Conservation (phyloP, 1,140 invertebrate species). For the Nasonia giraulti region DNA sequence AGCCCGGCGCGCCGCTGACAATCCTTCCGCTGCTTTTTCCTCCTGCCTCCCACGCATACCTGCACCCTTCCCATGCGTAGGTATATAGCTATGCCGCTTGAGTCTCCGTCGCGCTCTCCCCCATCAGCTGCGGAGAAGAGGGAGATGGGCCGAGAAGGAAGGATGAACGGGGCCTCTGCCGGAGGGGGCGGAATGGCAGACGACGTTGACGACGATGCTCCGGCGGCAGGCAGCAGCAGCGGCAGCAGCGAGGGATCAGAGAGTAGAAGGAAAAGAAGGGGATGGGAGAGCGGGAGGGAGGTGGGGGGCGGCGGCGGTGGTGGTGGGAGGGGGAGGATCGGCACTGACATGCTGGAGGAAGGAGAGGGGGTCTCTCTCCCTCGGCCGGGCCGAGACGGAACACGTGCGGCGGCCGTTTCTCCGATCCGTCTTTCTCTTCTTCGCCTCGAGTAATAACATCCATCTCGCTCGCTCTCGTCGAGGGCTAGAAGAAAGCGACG, state of each 20-base stretch:
- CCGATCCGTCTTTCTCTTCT: neutral
- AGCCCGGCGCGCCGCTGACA: neutral
- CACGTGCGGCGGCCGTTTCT: conserved; percentile 1
- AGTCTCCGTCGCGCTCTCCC: neutral
- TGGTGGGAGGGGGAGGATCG: conserved; percentile 50
- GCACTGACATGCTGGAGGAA: neutral
- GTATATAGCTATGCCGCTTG: neutral
- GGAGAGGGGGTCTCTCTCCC: conserved; percentile 2
- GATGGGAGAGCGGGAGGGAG: conserved; percentile 42
- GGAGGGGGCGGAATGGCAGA: neutral
- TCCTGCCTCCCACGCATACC: conserved; percentile 20
- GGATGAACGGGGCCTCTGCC: conserved; percentile 15
- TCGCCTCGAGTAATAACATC: neutral
- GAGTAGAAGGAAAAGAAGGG: conserved; percentile 35
- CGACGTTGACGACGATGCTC: conserved; percentile 43
- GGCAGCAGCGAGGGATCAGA: neutral
- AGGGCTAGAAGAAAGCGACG: conserved; percentile 46
- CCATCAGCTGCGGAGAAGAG: neutral
- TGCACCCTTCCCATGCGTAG: conserved; percentile 3
- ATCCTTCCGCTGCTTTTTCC: conserved; percentile 24
- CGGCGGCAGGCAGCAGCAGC: neutral
- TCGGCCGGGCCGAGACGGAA: neutral
- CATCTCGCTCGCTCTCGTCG: conserved; percentile 1
- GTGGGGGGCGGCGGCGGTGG: conserved; percentile 12
- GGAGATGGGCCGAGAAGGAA: conserved; percentile 12